Evolutionary conservation across 2,888 invertebrate species (phyloP).

Genomic region (Orchesella flavescens): DNA sequence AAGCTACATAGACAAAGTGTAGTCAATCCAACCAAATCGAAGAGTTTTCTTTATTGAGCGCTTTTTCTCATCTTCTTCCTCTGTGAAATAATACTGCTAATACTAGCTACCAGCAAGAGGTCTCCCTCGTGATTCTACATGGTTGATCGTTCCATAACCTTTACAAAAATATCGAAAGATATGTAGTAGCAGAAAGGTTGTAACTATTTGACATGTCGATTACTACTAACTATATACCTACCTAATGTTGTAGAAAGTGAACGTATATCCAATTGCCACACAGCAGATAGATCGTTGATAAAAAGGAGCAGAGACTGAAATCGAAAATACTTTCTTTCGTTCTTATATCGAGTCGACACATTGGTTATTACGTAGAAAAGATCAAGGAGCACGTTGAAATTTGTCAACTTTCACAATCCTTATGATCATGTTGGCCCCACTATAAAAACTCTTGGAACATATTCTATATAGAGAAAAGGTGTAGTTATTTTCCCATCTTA

Average conservation of each 20-base stretch:
- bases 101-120: background rate
- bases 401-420: slow-evolving; percentile 49
- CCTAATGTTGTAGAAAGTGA: too few relatives aligned
- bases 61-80: background rate
- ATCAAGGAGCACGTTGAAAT: slow-evolving; percentile 43
- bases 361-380: slow-evolving; percentile 6
- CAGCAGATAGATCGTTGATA: background rate
- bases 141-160: background rate
- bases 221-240: background rate
- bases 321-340: background rate
- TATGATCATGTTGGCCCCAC: slow-evolving; percentile 34
- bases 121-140: slow-evolving; percentile 19
- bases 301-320: background rate
- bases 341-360: slow-evolving; percentile 3
- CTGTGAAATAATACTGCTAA: background rate
- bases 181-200: background rate
- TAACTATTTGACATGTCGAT: slow-evolving; percentile 2
- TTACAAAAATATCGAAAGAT: background rate
- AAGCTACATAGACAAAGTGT: background rate
- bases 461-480: slow-evolving; percentile 4
- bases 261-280: too few relatives aligned
- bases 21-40: slow-evolving; percentile 18
- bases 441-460: background rate
- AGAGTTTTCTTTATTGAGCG: slow-evolving; percentile 15
- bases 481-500: slow-evolving; percentile 19